Conservation (phyloP, 64 coral and sea anemone species). For the Actinia tenebrosa region DNA sequence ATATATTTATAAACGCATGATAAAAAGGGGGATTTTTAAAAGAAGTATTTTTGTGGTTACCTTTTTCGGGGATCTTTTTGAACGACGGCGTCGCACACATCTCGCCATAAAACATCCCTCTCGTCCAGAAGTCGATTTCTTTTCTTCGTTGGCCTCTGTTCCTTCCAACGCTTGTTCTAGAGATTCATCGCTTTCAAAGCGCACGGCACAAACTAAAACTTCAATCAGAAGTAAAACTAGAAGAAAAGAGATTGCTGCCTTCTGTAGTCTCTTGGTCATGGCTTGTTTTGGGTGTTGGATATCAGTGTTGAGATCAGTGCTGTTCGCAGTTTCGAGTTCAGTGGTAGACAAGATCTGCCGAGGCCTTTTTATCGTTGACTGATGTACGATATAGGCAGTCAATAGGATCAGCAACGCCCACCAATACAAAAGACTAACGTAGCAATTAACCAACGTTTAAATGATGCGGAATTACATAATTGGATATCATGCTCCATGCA, state of each 20-base stretch:
- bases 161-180: background rate
- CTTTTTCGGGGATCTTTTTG: background rate
- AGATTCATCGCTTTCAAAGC: background rate
- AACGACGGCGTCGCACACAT: background rate
- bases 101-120: background rate
- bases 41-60: background rate
- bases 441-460: slow-evolving; percentile 8
- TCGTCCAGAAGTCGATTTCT: background rate
- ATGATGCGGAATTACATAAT: background rate
- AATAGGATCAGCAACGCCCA: background rate
- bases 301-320: background rate
- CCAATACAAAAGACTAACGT: background rate
- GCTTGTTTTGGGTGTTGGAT: background rate
- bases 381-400: background rate
- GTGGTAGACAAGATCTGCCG: background rate
- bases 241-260: background rate
- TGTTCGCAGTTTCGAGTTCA: background rate
- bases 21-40: no score
- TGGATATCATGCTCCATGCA: background rate
- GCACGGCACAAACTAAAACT: background rate
- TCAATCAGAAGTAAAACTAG: background rate
- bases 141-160: background rate
- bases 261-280: background rate
- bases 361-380: background rate
- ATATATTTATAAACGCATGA: no score